These are phyloP conservation scores for Oreochromis mossambicus DNA, from an alignment of 2,797 vertebrate genomes.

Conservation along the genomic window DNA sequence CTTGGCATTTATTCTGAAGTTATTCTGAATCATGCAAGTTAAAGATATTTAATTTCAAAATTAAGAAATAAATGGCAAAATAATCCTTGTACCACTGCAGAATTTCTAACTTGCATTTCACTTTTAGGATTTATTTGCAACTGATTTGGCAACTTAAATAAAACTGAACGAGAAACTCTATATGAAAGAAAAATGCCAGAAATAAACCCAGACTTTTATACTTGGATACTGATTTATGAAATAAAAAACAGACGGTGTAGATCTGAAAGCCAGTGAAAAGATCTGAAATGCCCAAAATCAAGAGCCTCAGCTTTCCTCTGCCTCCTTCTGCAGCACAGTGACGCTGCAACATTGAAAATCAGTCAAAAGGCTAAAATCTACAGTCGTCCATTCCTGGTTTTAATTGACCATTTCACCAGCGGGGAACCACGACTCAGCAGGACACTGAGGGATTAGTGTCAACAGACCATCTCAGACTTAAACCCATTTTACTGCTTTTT, in stretches of 20 bases:
- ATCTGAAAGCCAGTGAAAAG: fast-evolving
- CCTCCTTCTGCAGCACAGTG: neutral
- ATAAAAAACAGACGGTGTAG: neutral
- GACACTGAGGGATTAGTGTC: slow-evolving; percentile 47
- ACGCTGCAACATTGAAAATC: neutral
- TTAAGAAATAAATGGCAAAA: neutral
- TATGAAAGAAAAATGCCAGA: fast-evolving
- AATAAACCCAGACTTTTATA: fast-evolving
- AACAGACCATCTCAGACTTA: neutral
- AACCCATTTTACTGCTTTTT: neutral
- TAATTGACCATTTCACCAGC: slow-evolving; percentile 43
- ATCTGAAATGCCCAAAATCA: neutral
- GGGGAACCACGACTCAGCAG: neutral
- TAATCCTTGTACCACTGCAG: fast-evolving
- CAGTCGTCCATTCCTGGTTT: neutral
- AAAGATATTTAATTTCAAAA: neutral
- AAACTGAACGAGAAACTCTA: neutral
- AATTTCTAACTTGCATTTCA: neutral
- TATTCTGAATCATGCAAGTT: neutral
- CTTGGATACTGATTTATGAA: neutral
- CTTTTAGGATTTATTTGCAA: neutral
- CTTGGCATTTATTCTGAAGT: fast-evolving
- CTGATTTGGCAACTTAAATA: neutral
- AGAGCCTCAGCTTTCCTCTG: neutral
- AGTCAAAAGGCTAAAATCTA: neutral